These are phyloP conservation scores for Sebastes miniatus DNA, from an alignment of 2,797 vertebrate genomes.

Conservation along the genomic window DNA sequence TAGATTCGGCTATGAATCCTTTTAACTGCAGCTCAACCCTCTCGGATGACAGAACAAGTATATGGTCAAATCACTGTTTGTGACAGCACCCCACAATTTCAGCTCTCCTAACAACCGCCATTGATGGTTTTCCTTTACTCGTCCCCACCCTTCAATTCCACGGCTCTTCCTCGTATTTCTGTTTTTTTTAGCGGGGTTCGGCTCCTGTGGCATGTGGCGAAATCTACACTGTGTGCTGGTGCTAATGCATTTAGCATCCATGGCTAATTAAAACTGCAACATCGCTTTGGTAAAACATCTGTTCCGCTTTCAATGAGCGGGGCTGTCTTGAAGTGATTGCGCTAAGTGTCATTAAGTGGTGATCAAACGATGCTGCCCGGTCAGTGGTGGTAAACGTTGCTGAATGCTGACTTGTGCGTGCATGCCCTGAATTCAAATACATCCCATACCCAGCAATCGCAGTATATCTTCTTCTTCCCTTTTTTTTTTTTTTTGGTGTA, in stretches of 20 bases:
- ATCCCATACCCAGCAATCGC: neutral
- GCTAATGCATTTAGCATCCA: conserved; percentile 75
- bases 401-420: conserved; percentile 39
- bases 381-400: conserved; percentile 67
- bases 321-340: conserved; percentile 73
- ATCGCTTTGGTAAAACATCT: conserved; percentile 80
- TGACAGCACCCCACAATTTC: conserved; percentile 59
- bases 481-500: too few species aligned
- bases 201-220: conserved; percentile 20
- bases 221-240: conserved; percentile 34
- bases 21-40: conserved; percentile 55
- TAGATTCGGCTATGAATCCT: conserved; percentile 55
- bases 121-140: conserved; percentile 41
- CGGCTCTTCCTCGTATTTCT: neutral
- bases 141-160: neutral
- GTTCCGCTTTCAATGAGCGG: conserved; percentile 76
- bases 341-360: conserved; percentile 79
- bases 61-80: conserved; percentile 65
- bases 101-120: conserved; percentile 46
- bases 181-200: neutral
- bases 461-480: neutral
- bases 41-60: conserved; percentile 45
- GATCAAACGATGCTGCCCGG: conserved; percentile 71
- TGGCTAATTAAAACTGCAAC: conserved; percentile 79
- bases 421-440: conserved; percentile 44